Evolutionary conservation across 2,888 invertebrate species (phyloP), one percentile per base, ranked within the genome.

Genomic region (Tanytarsus gracilentus): DNA sequence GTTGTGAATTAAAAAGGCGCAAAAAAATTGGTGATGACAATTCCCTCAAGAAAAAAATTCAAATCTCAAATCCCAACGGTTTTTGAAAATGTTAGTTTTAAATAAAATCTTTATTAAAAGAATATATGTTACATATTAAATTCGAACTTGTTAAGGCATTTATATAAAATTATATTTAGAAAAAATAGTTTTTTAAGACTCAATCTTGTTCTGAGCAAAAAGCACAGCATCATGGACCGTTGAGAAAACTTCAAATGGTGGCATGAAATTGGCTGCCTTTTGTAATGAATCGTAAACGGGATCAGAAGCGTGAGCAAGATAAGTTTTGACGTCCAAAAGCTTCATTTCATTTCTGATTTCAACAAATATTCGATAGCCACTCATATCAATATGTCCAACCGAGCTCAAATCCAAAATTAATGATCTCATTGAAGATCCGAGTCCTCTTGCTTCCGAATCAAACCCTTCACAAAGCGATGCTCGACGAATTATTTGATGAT

Each of bases 221-320:
- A 71, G 69, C 40, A 83, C 81, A 25, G 83, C 83, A 69, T 84
- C 84, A 64, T 83, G 81, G 14, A 83, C 70, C 1, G 82, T 81
- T 4, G 82, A 79, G 65, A 82, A 83, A 29, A 79, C 75, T 63
- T 73, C 71, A 62, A 78, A 75, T 8, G 71, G 70, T 21, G 72
- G 71, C 4, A 71, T 70, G 26, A 71, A 65, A 26, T 58, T 58
- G 58, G 21, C n/a, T 14, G 62, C 69, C 51, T 71, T 71, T 26
- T 71, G 67, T 8, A 74, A 62, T 2, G 71, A 68, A 61, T 72
- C 70, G 62, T 73, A 72, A 3, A 72, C 71, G 8, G 68, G 72
- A 74, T 78, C 77, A 56, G 78, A 73, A 62, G 80, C 78, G 52
- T 75, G 75, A 8, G 80, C 78, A 29, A 83, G 69, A 63, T 78